phyloP scores from a whole-genome alignment of 2,888 invertebrate genomes.

The Eulithis prunata region DNA sequence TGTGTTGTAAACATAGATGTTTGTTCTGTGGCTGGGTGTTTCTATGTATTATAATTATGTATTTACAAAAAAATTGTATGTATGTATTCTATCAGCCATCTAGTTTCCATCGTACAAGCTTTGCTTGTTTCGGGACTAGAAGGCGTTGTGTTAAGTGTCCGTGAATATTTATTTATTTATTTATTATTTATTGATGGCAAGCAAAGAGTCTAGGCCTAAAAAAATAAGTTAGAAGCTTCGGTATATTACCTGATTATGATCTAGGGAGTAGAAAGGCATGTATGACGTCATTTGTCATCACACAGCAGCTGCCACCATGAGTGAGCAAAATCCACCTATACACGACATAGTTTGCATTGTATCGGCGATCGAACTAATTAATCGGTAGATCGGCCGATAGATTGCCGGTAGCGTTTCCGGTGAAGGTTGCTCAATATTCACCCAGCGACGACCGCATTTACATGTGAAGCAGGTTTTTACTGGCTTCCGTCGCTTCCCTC shows the following conservation, averaged over 20 bases:
- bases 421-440: constrained; percentile 79
- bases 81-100: too few relatives aligned
- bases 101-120: too few relatives aligned
- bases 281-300: constrained; percentile 63
- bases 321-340: constrained; percentile 71
- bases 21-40: too few relatives aligned
- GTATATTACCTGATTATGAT: constrained; percentile 4
- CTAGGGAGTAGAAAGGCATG: constrained; percentile 15
- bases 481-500: neutral
- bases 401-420: constrained; percentile 82
- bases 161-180: too few relatives aligned
- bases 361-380: constrained; percentile 78
- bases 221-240: neutral
- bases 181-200: too few relatives aligned
- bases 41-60: too few relatives aligned
- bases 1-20: too few relatives aligned
- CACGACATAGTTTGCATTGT: constrained; percentile 79
- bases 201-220: too few relatives aligned
- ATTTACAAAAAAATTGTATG: too few relatives aligned
- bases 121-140: too few relatives aligned
- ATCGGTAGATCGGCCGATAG: constrained; percentile 77
- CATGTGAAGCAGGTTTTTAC: constrained; percentile 8
- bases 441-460: constrained; percentile 50
- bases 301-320: constrained; percentile 73
- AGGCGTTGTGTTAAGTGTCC: too few relatives aligned